Base-by-base conservation (phyloP, 2,888 invertebrate species). In the Scrobipalpa costella region DNA sequence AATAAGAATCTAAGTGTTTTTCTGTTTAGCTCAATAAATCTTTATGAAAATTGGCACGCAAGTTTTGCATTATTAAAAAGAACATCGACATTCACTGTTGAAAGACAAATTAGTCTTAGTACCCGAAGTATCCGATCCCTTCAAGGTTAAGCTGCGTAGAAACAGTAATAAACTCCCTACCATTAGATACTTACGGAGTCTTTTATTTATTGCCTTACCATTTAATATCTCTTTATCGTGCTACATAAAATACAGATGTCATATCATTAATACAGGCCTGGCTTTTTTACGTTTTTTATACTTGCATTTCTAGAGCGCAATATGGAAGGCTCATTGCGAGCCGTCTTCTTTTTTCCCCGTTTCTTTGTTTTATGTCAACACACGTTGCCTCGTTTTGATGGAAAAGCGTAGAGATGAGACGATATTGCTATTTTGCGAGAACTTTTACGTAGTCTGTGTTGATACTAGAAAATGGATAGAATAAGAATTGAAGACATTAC, bases 361-460 rank as follows among this genome's bases (percentile, higher is more conserved):
- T 63, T 57, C 59, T 64, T 68, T 63, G 63, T 66, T 67, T 66
- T 67, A 64, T 64, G 67, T 67, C 66, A 67, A 67, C 67, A 67
- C 52, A 64, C 61, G 61, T 38, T 63, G 50, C 44, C 64, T 61
- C 65, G 61, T 64, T 68, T 67, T 66, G 63, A 67, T 63, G 64
- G 60, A 36, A 34, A 11, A 52, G 21, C 50, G 21, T 21, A 21
- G 50, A 52, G 50, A 52, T 52, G 50, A 52, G 50, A 27, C 13
- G 50, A 52, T 52, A 52, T 52, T 52, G 50, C 19, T 52, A 27
- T 52, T 52, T 17, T 52, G n/a, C n/a, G 44, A 44, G 44, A 44
- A 44, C 44, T 44, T 44, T 27, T 27, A 27, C 27, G 27, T 27
- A 3, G 44, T 44, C 15, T n/a, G n/a, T 44, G 44, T 15, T 44